Evolutionary conservation across 2,113 vertebrate species (phyloP), one percentile per base, ranked within the genome.

Genomic region (Eudyptes chrysolophus): DNA sequence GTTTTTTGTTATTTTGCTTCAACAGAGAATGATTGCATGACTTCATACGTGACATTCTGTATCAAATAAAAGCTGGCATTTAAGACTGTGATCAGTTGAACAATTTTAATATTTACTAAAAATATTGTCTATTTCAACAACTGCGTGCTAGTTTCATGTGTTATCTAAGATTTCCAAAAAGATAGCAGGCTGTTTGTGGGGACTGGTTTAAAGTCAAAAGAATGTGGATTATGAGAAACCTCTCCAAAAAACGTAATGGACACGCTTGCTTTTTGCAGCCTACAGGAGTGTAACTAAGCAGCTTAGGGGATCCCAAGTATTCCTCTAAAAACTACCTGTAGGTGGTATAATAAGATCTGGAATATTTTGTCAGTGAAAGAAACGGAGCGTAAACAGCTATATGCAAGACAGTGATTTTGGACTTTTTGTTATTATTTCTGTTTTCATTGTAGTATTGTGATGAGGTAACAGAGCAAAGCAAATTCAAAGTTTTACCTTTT

Each of bases 261-360:
- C 27, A 21, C 0, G 0, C 16, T 60, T 89, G 25, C 32, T 72
- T n/a, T 92, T 82, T 72, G 25, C 44, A 76, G 2, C 48, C 29
- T 52, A 38, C 13, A 38, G 25, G 2, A 87, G 34, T 32, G 25
- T 60, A 91, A 65, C 61, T 48, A 29, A 79, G 52, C 77, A 65
- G 64, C 19, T 82, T 55, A 91, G 40, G 29, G 34, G 34, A 82
- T 92, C 44, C 52, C 34, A 79, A 49, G 72, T 89, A 94, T 92
- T 96, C 82, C 57, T 76, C 89, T 82, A 79, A 86, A 95, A 96
- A 46, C 92, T 95, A 94, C 95, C 96, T 97, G 95, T 96, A 97
- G 97, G 95, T 95, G 95, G 96, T 96, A 97, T 96, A 96, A 91
- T 87, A 96, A 93, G 89, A 96, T 97, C 89, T 96, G 42, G 48